Conservation (phyloP, 2,888 invertebrate species). For the Cepaea hortensis region DNA sequence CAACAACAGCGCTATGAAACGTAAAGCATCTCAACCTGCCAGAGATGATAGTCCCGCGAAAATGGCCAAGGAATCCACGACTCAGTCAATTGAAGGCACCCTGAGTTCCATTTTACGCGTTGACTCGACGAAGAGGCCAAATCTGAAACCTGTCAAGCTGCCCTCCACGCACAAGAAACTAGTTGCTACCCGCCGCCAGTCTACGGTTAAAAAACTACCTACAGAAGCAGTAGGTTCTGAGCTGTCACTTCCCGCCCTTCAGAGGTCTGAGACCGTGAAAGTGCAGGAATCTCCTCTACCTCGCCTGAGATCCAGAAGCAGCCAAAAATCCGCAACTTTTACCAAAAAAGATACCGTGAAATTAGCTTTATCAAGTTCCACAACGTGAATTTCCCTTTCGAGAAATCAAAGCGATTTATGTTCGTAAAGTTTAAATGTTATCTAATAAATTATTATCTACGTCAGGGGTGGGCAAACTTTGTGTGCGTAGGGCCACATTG, state of each 20-base stretch:
- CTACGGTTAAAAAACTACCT: slow-evolving; percentile 3
- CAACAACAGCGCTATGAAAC: slow-evolving; percentile 18
- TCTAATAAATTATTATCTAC: no score
- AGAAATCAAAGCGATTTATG: no score
- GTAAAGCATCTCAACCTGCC: slow-evolving; percentile 4
- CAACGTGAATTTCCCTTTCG: neutral
- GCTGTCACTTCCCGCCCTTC: neutral
- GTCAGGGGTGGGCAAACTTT: no score
- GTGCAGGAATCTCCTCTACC: neutral
- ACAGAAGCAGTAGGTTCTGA: neutral
- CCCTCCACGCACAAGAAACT: slow-evolving; percentile 13
- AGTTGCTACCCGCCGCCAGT: slow-evolving; percentile 14
- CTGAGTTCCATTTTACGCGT: neutral
- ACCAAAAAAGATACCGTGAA: neutral
- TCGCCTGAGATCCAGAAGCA: neutral
- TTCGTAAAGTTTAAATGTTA: no score
- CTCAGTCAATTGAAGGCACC: neutral
- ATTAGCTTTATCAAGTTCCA: slow-evolving; percentile 18
- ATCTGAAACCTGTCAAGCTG: slow-evolving; percentile 12
- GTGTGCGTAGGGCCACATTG: no score
- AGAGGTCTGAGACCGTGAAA: neutral
- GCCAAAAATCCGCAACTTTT: neutral
- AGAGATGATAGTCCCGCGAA: slow-evolving; percentile 30
- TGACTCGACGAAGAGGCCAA: neutral
- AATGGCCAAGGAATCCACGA: slow-evolving; percentile 19